Conservation (phyloP, 2,888 invertebrate genomes). For the Limnephilus marmoratus region DNA sequence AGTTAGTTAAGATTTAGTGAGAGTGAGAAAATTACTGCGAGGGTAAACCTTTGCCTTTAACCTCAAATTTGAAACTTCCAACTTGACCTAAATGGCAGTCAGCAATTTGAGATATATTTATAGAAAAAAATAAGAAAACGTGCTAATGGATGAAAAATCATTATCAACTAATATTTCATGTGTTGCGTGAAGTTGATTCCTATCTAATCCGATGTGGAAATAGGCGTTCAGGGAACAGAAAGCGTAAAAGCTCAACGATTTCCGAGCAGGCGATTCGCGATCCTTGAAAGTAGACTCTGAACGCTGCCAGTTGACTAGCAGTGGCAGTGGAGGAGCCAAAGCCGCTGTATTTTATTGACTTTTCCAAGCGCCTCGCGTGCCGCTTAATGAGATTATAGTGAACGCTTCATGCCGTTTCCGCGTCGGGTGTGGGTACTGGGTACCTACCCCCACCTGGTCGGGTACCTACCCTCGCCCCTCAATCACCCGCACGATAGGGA, state of each 20-base stretch:
- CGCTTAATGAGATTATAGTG: slow-evolving; percentile 48
- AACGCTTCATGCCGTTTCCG: slow-evolving; percentile 23
- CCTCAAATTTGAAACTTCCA: background rate
- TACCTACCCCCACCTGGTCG: background rate
- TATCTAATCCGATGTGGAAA: slow-evolving; percentile 2
- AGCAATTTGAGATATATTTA: background rate
- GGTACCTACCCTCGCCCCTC: background rate
- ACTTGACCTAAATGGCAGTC: background rate
- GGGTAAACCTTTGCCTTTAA: background rate
- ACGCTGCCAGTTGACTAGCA: background rate
- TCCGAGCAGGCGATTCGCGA: background rate
- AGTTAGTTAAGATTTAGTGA: too few relatives aligned
- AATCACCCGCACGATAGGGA: slow-evolving; percentile 20
- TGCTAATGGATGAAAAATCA: background rate
- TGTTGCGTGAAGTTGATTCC: background rate
- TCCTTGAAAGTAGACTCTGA: background rate
- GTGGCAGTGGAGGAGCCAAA: background rate
- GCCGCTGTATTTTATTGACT: slow-evolving; percentile 34
- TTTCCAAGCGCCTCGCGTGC: slow-evolving; percentile 42
- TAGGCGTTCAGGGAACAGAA: background rate
- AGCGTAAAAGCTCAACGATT: background rate
- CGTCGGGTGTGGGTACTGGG: slow-evolving; percentile 20
- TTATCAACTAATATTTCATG: background rate
- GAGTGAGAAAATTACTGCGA: background rate
- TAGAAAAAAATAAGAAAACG: background rate